Base-by-base conservation (phyloP, 2,113 vertebrate species). In the Crypturellus undulatus region DNA sequence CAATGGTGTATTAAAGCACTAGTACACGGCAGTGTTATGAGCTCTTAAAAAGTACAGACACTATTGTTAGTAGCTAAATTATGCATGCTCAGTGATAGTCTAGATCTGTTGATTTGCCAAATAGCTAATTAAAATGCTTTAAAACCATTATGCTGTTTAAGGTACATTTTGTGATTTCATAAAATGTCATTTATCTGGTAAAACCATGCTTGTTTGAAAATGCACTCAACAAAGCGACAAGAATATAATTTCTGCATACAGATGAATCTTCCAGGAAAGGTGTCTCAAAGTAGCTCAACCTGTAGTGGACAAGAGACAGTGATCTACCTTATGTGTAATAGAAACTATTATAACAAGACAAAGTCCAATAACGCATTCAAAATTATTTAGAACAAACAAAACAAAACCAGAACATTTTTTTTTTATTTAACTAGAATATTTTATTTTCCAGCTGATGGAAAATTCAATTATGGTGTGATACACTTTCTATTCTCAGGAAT, bases 111-210 rank as follows among this genome's bases (percentile, higher is more conserved):
- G 94, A 96, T 97, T 97, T 97, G 89, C 78, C 79, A 96, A 92
- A 96, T 73, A 94, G 65, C 81, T 96, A 97, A 96, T 97, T 97
- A 97, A 97, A 98, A 97, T 94, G 26, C 43, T 89, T 97, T 96
- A 96, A 95, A 96, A 34, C 36, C 58, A 95, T 97, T 97, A 96
- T 92, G 26, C 20, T 92, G 7, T 93, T 98, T 97, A 93, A 97
- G 93, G 81, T 45, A 93, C 64, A 96, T 96, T 97, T 92, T 96
- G 38, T 79, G 84, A 94, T 96, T 98, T 97, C 79, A 90, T 91
- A 96, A 93, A 97, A 79, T 95, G 87, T 85, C 75, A 90, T 95
- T 97, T 97, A 92, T 96, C 93, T 92, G 63, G 64, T 82, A 95
- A 75, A 97, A 87, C 25, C 36, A 87, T 68, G 36, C 20, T 94